Base-by-base conservation (phyloP, 1,140 invertebrate genomes). In the Pantala flavescens region DNA sequence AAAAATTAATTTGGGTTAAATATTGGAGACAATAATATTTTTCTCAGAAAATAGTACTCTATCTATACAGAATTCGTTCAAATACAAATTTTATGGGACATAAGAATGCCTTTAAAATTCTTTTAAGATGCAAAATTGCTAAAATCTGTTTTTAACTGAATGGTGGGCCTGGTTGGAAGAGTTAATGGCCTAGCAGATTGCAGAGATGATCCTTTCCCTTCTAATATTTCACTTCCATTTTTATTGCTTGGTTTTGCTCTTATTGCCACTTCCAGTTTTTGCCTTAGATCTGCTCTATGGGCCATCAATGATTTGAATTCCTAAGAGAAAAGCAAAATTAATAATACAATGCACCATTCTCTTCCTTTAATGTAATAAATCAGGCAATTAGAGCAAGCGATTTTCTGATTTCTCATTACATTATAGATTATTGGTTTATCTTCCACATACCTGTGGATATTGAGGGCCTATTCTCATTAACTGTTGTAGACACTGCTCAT, bases 391-490 rank as follows among this genome's bases (percentile, higher is more conserved):
- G n/a, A n/a, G n/a, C n/a, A n/a, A n/a, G n/a, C n/a, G n/a, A n/a
- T n/a, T n/a, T n/a, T n/a, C n/a, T n/a, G n/a, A n/a, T n/a, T n/a
- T n/a, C n/a, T n/a, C n/a, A n/a, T n/a, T n/a, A n/a, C n/a, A n/a
- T n/a, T n/a, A n/a, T n/a, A n/a, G n/a, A n/a, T n/a, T n/a, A n/a
- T n/a, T n/a, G n/a, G n/a, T n/a, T n/a, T n/a, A 36, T 36, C 28
- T 36, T 36, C n/a, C 3, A 36, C 28, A 19, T 63, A 14, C 91
- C 85, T 93, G 90, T 76, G 93, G 93, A 85, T 95, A 93, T 81
- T 93, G 92, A 1, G 94, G 93, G 42, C 95, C 96, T 80, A 97
- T 92, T 81, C 92, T 92, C 82, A 93, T 95, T 16, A 98, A 85
- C 88, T 91, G 92, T 78, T 94, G 89, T 76, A 97, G 86, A 76